Conservation (phyloP, 2,797 vertebrate genomes). For the Melanogrammus aeglefinus region DNA sequence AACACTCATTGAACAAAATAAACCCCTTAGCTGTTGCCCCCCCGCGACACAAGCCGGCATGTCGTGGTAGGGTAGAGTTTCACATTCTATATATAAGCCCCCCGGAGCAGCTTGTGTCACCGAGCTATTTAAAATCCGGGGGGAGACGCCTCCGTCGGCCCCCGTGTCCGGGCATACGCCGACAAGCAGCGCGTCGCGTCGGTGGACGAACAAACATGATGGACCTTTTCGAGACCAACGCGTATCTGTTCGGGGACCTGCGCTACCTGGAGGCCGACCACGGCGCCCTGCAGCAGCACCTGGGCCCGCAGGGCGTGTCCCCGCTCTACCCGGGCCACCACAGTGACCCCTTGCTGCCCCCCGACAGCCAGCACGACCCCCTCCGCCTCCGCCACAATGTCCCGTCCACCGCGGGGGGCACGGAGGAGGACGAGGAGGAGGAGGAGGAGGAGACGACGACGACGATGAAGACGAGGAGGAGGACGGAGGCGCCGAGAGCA, state of each 20-base stretch:
- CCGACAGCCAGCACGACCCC: slow-evolving; percentile 38
- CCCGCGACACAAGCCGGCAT: slow-evolving; percentile 75
- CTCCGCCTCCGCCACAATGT: background rate
- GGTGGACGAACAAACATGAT: slow-evolving; percentile 87
- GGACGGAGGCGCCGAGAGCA: slow-evolving; percentile 86
- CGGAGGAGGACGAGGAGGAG: slow-evolving; percentile 54
- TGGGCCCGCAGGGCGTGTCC: slow-evolving; percentile 90
- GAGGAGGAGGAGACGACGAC: slow-evolving; percentile 65
- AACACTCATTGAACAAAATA: background rate
- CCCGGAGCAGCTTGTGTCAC: slow-evolving; percentile 86
- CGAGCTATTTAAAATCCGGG: slow-evolving; percentile 94
- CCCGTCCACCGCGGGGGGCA: background rate
- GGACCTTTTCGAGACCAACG: slow-evolving; percentile 98
- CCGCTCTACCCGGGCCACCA: slow-evolving; percentile 80
- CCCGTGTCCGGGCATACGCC: background rate
- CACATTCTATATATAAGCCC: slow-evolving; percentile 96
- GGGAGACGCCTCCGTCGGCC: slow-evolving; percentile 55
- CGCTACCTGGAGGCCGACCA: slow-evolving; percentile 89
- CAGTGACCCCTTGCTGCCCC: slow-evolving; percentile 84
- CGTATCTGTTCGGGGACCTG: slow-evolving; percentile 89
- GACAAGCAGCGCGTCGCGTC: background rate
- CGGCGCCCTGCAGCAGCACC: slow-evolving; percentile 84
- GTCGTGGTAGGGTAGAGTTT: slow-evolving; percentile 87
- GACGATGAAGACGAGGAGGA: slow-evolving; percentile 82
- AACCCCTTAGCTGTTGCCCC: background rate